Conservation (phyloP, 2,113 vertebrate genomes). For the Bubo scandiacus region DNA sequence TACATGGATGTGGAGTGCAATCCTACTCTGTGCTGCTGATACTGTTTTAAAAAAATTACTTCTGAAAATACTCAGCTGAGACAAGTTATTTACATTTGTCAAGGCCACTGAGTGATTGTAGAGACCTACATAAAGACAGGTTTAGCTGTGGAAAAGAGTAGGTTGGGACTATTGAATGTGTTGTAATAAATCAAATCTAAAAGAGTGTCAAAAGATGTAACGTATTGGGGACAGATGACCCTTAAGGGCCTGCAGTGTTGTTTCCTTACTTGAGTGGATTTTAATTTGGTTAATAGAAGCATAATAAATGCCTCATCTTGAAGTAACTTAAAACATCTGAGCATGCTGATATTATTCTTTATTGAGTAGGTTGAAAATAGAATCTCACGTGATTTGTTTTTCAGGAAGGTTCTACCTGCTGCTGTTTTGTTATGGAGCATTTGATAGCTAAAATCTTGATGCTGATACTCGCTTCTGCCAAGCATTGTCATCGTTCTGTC, state of each 20-base stretch:
- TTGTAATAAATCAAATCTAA: background rate
- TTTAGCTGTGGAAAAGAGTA: background rate
- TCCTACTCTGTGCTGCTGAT: background rate
- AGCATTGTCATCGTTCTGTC: background rate
- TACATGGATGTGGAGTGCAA: background rate
- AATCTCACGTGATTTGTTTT: fast-evolving
- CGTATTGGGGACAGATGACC: background rate
- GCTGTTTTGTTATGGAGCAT: background rate
- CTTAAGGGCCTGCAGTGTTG: background rate
- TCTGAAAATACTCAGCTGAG: background rate
- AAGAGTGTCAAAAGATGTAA: background rate
- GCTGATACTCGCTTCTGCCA: background rate
- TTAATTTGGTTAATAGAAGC: background rate
- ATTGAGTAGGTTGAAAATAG: background rate
- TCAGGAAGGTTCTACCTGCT: background rate
- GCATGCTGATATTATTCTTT: background rate
- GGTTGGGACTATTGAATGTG: background rate
- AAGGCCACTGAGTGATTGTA: background rate
- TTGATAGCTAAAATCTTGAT: background rate
- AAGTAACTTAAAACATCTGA: background rate
- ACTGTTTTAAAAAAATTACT: background rate
- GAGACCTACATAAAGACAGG: background rate
- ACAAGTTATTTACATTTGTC: constrained; percentile 9
- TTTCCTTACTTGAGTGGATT: background rate
- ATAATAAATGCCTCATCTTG: background rate